Percentiles rank a stretch among this genome's conserved stretches.
phyloP scores from a whole-genome alignment of 2,113 vertebrate genomes.

The Rissa tridactyla region DNA sequence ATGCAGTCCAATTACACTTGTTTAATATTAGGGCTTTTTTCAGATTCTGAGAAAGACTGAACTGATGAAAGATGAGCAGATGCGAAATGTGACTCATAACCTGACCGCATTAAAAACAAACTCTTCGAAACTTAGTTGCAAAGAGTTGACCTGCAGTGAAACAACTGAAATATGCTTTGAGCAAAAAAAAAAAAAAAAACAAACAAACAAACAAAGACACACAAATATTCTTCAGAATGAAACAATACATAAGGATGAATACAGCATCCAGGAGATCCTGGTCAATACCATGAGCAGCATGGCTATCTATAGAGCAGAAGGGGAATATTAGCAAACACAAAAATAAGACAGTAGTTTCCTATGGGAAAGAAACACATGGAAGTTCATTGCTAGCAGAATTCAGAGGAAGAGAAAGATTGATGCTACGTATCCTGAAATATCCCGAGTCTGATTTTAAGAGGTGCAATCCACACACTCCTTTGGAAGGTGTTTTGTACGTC shows the following conservation, averaged over 20 bases:
- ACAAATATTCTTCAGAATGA: neutral
- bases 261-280: neutral
- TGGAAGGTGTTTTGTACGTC: neutral
- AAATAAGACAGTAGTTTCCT: neutral
- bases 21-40: neutral
- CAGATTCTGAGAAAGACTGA: neutral
- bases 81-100: neutral
- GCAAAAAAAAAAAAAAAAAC: neutral
- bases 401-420: neutral
- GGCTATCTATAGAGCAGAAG: neutral
- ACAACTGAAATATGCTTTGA: neutral
- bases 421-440: neutral
- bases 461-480: neutral
- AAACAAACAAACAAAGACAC: too few species aligned
- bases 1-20: neutral
- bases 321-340: neutral
- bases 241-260: neutral
- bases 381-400: neutral
- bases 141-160: neutral
- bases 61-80: neutral
- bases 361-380: neutral
- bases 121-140: neutral
- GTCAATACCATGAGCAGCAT: neutral
- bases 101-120: neutral
- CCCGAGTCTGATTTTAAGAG: neutral